Evolutionary conservation across 2,888 invertebrate species (phyloP).

Genomic region (Cantharis flavilabris): DNA sequence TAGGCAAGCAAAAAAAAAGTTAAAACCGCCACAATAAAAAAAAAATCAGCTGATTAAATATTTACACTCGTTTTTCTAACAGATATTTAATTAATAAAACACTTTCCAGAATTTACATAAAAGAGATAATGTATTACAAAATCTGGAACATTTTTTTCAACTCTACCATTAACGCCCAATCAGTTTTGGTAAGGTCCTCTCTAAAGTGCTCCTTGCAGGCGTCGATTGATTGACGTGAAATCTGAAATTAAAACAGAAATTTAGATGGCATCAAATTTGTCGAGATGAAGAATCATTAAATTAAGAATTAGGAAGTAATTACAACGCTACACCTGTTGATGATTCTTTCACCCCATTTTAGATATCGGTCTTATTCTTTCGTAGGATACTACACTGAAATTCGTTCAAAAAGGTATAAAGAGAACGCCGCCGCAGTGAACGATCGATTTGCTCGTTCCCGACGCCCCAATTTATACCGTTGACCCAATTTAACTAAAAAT

Average conservation of each 20-base stretch:
- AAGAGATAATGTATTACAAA: constrained; percentile 63
- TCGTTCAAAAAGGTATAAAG: background rate
- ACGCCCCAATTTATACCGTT: background rate
- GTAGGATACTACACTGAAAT: background rate
- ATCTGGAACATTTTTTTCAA: constrained; percentile 97
- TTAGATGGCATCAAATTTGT: background rate
- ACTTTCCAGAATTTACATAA: background rate
- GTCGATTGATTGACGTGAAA: constrained; percentile 96
- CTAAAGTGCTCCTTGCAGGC: constrained; percentile 99
- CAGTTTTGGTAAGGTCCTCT: constrained; percentile 93
- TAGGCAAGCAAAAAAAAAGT: background rate
- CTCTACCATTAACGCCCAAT: constrained; percentile 99
- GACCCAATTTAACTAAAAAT: background rate
- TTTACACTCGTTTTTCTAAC: background rate
- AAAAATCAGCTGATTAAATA: background rate
- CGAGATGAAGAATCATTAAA: background rate
- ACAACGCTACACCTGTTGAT: background rate
- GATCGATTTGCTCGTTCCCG: background rate
- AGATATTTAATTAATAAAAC: background rate
- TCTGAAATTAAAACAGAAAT: constrained; percentile 65
- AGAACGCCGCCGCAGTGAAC: background rate
- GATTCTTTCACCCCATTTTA: background rate
- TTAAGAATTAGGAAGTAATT: background rate
- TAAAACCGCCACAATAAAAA: background rate
- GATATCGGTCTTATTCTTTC: background rate